Evolutionary conservation across 2,113 vertebrate species (phyloP).

Genomic region (Ciconia maguari): DNA sequence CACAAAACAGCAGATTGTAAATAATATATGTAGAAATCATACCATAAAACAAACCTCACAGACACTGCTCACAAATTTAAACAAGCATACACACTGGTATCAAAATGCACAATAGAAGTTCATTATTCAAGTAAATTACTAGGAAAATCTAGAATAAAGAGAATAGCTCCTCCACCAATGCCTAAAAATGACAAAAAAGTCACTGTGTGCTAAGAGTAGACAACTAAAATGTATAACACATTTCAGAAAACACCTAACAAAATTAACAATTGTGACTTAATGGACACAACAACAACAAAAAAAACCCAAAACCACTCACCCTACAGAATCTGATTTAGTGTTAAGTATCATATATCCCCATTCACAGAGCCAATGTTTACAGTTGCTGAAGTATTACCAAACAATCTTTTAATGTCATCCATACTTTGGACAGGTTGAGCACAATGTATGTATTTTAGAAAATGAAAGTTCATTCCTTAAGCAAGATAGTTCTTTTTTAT

Average conservation of each 20-base stretch:
- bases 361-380: background rate
- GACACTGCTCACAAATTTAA: background rate
- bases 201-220: background rate
- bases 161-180: background rate
- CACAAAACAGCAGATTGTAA: background rate
- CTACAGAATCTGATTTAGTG: background rate
- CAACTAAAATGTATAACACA: background rate
- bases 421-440: background rate
- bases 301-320: fast-evolving
- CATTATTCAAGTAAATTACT: background rate
- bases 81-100: background rate
- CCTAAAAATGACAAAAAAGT: background rate
- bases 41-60: background rate
- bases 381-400: background rate
- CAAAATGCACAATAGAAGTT: background rate
- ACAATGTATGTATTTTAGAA: background rate
- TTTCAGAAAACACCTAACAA: background rate
- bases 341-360: background rate
- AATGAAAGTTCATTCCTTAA: background rate
- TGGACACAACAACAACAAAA: background rate
- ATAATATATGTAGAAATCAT: background rate
- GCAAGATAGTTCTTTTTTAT: background rate
- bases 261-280: background rate
- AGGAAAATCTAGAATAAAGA: background rate
- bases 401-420: background rate